Evolutionary conservation across 2,797 vertebrate species (phyloP).

Genomic region (Arnoldichthys spilopterus): DNA sequence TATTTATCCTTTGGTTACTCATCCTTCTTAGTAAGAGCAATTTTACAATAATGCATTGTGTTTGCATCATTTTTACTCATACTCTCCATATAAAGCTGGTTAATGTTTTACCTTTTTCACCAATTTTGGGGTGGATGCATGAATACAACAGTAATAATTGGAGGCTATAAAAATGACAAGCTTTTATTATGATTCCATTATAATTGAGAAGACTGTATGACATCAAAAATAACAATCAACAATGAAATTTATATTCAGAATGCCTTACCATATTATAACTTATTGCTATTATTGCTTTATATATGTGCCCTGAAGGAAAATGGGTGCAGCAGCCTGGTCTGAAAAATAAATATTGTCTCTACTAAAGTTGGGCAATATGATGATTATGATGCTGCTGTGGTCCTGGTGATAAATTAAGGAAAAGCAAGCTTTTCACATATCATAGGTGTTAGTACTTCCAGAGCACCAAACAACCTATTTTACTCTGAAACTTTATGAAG

Average conservation of each 20-base stretch:
- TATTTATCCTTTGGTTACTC: slow-evolving; percentile 44
- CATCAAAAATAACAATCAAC: no score
- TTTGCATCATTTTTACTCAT: slow-evolving; percentile 1
- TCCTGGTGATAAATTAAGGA: not conserved
- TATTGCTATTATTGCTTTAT: no score
- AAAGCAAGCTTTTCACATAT: not conserved
- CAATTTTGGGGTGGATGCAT: no score
- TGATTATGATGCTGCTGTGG: not conserved
- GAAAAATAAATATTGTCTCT: not conserved
- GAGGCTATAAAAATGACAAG: no score
- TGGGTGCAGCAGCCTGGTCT: slow-evolving; percentile 9
- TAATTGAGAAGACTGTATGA: no score
- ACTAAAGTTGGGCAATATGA: not conserved
- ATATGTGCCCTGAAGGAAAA: slow-evolving; percentile 5
- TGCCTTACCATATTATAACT: no score
- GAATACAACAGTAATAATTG: no score
- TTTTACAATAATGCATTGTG: slow-evolving; percentile 26
- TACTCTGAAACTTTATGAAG: not conserved
- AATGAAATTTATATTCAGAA: no score
- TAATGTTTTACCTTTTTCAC: slow-evolving; percentile 6
- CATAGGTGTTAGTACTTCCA: not conserved
- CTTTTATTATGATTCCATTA: no score
- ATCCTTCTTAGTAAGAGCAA: slow-evolving; percentile 16
- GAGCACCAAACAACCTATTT: no score
- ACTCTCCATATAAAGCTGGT: not conserved